Base-by-base conservation (phyloP, 2,113 vertebrate genomes). In the Stictonetta naevosa region DNA sequence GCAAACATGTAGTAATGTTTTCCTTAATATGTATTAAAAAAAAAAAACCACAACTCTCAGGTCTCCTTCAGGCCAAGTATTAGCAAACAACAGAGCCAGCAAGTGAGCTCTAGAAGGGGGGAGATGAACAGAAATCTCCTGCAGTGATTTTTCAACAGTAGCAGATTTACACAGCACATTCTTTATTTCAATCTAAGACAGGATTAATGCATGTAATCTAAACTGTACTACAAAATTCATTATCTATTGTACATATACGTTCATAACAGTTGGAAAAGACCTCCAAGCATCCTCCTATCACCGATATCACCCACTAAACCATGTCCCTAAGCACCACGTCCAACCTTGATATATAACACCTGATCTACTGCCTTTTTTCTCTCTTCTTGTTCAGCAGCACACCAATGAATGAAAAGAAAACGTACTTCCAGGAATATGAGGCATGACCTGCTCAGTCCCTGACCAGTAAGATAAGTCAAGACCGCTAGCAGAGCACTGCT, bases 361-460 rank as follows among this genome's bases (percentile, higher is more conserved):
- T 50, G 21, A 75, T 18, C n/a, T 48, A 46, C 23, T 62, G 46
- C 25, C 46, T 29, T 80, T 36, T 42, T 83, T 40, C 17, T 21
- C 6, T 44, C 16, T 63, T 60, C 73, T 59, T 59, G 0, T 38
- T 62, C 26, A 73, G 58, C 63, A 83, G n/a, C 52, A 52, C 17
- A 79, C 1, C 4, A 4, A 72, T 29, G 16, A 29, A 50, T 64
- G 42, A 36, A 69, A 66, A 56, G 44, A 4, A 13, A 67, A 26
- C 8, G 3, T 1, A 10, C 2, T 20, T n/a, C 6, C 46, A 87
- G 22, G n/a, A 76, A 52, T 13, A 13, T 2, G 3, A 59, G 19
- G 19, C 15, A 63, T 7, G 31, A 44, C 14, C n/a, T 36, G 29
- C 63, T 38, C 22, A 48, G 31, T 29, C 36, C 23, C 64, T 93